These are phyloP conservation scores for Trichogramma dendrolimi DNA, from an alignment of 2,888 invertebrate species.

Conservation along the genomic window DNA sequence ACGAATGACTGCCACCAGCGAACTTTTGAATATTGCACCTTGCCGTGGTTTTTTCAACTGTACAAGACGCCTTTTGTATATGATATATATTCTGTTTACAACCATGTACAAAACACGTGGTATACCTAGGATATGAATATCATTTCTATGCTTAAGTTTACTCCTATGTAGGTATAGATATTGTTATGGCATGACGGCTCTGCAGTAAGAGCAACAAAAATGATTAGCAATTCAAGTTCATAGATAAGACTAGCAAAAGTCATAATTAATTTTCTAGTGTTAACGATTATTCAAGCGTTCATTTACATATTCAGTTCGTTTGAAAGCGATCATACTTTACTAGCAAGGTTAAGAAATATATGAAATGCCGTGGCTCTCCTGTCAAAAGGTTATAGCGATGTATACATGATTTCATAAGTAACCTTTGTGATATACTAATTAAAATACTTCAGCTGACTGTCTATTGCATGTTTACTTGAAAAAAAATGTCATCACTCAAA, in stretches of 20 bases:
- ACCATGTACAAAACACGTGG: conserved; percentile 12
- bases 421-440: background rate
- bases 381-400: conserved; percentile 19
- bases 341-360: background rate
- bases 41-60: too few species aligned
- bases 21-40: too few species aligned
- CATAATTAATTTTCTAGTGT: background rate
- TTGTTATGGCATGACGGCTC: background rate
- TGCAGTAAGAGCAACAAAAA: conserved; percentile 1
- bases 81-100: too few species aligned
- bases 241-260: background rate
- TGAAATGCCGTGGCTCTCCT: conserved; percentile 15
- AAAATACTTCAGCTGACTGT: conserved; percentile 1
- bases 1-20: too few species aligned
- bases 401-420: conserved; percentile 5
- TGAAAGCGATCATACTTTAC: background rate
- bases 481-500: conserved; percentile 26
- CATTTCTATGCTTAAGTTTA: too few species aligned
- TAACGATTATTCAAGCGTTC: background rate
- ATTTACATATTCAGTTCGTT: background rate
- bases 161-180: conserved; percentile 2
- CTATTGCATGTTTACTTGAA: background rate
- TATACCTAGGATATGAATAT: background rate
- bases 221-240: conserved; percentile 5
- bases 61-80: too few species aligned